phyloP scores from a whole-genome alignment of 2,888 invertebrate species.

The Cheilosia variabilis region DNA sequence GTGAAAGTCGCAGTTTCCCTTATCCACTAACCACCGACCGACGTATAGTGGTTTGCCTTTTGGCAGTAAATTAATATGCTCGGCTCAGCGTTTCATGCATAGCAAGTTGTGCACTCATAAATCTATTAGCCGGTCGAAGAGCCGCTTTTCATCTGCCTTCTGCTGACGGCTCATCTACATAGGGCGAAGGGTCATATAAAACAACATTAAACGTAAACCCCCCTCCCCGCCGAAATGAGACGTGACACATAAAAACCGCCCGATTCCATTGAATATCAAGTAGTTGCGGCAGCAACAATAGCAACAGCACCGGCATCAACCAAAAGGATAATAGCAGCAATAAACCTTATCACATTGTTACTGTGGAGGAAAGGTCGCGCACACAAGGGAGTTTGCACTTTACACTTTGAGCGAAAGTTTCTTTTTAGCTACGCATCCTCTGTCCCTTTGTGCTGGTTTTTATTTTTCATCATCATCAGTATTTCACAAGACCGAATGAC shows the following conservation, averaged over 20 bases:
- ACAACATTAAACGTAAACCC: slow-evolving; percentile 26
- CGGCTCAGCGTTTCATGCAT: slow-evolving; percentile 37
- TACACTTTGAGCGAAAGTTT: slow-evolving; percentile 25
- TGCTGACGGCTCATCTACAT: too few relatives aligned
- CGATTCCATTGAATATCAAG: slow-evolving; percentile 44
- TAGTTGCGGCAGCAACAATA: slow-evolving; percentile 15
- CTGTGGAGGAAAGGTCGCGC: slow-evolving; percentile 12
- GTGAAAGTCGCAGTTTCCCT: too few relatives aligned
- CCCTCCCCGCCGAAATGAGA: not conserved
- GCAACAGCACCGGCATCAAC: not conserved
- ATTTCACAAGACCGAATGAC: slow-evolving; percentile 13
- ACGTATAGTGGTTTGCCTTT: not conserved
- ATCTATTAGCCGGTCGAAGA: slow-evolving; percentile 34
- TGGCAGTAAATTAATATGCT: slow-evolving; percentile 15
- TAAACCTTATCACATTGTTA: slow-evolving; percentile 47
- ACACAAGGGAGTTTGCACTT: slow-evolving; percentile 20
- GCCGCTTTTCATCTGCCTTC: not conserved
- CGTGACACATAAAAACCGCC: slow-evolving; percentile 34
- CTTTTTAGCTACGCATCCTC: not conserved
- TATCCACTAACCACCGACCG: too few relatives aligned
- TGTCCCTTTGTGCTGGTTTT: not conserved
- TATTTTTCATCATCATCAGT: slow-evolving; percentile 4
- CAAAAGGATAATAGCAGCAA: slow-evolving; percentile 36
- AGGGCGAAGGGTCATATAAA: not conserved
- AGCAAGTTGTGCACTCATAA: slow-evolving; percentile 42